Conservation (phyloP, 1,140 invertebrate species). For the Gerris buenoi region DNA sequence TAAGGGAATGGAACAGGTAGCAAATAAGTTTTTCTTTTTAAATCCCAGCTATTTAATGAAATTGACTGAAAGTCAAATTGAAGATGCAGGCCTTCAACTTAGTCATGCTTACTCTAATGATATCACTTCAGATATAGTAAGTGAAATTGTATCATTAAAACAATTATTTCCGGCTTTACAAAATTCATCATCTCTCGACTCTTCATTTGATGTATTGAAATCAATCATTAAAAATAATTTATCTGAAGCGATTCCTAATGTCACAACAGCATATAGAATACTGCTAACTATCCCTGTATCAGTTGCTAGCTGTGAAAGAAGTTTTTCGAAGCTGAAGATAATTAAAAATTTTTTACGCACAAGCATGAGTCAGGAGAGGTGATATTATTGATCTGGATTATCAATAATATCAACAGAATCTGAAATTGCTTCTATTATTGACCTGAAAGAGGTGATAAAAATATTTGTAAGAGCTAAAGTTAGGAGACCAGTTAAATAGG, state of each 20-base stretch:
- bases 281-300: neutral
- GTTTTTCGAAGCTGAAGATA: neutral
- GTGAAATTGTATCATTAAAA: neutral
- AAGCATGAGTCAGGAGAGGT: neutral
- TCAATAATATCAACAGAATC: neutral
- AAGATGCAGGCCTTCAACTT: neutral
- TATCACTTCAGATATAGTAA: neutral
- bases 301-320: neutral
- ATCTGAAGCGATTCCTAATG: neutral
- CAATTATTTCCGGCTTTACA: neutral
- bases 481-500: neutral
- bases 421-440: neutral
- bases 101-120: neutral
- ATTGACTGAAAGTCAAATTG: neutral
- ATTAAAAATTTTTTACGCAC: neutral
- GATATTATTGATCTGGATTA: neutral
- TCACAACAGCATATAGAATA: neutral
- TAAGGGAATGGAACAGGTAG: neutral
- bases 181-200: neutral
- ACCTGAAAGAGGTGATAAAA: no score
- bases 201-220: neutral
- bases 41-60: neutral
- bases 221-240: neutral
- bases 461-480: no score
- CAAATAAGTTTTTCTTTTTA: neutral